Evolutionary conservation across 2,113 vertebrate genomes (phyloP).

Genomic region (Microcebus lehilahytsara): DNA sequence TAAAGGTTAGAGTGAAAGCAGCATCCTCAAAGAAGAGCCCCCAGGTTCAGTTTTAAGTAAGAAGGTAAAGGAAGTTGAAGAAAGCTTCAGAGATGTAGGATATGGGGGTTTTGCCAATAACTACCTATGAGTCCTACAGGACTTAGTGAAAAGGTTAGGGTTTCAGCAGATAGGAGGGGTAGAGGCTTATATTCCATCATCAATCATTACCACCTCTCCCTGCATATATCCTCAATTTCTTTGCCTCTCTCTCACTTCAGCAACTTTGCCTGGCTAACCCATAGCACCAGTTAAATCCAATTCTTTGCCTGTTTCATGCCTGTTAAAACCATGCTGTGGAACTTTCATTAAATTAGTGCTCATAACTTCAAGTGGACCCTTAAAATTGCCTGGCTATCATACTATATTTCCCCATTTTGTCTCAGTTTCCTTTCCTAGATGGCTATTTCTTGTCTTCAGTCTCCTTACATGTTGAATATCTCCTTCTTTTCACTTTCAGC

Average conservation of each 20-base stretch:
- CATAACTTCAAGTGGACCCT: neutral
- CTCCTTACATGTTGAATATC: neutral
- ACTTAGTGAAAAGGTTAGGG: neutral
- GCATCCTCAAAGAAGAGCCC: neutral
- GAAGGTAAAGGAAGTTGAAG: constrained; percentile 13
- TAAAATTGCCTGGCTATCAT: neutral
- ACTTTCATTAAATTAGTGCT: constrained; percentile 10
- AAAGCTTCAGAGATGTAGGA: neutral
- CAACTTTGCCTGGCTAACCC: neutral
- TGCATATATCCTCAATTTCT: neutral
- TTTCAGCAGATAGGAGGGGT: neutral
- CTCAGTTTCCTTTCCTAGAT: constrained; percentile 13
- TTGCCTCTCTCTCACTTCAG: neutral
- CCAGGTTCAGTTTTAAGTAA: neutral
- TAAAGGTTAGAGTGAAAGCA: neutral
- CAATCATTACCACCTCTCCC: neutral
- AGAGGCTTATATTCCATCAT: neutral
- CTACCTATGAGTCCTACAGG: neutral
- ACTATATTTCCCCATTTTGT: neutral
- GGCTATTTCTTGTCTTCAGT: neutral
- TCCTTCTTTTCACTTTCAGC: neutral
- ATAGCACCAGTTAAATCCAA: neutral
- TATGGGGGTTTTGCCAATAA: neutral
- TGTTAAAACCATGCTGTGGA: constrained; percentile 20
- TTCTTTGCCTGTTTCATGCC: neutral